phyloP scores from a whole-genome alignment of 2,888 invertebrate genomes.

The Mycalesis mineus region DNA sequence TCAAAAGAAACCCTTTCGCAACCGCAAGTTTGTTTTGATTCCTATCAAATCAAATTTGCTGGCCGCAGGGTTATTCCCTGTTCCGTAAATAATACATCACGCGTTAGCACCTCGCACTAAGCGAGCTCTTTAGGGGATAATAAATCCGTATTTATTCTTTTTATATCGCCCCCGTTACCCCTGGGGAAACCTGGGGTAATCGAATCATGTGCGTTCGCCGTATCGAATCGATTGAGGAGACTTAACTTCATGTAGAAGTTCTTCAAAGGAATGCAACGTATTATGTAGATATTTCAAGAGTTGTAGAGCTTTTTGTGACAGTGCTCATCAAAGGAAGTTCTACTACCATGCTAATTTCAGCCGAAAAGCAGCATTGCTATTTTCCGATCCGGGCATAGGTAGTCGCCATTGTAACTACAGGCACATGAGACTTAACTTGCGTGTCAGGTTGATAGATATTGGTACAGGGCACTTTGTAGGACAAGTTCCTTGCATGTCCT shows the following conservation, averaged over 20 bases:
- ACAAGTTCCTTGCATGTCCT: no score
- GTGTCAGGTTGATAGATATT: no score
- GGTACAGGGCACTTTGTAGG: no score
- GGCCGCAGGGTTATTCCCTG: constrained; percentile 50
- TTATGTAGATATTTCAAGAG: no score
- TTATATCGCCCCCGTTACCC: constrained; percentile 62
- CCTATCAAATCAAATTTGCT: constrained; percentile 64
- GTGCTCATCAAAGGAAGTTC: no score
- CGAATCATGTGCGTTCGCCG: constrained; percentile 64
- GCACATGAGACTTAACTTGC: no score
- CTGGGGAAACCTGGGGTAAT: constrained; percentile 62
- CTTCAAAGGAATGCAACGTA: background rate
- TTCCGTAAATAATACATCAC: constrained; percentile 68
- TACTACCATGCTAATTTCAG: no score
- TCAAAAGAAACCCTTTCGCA: constrained; percentile 41
- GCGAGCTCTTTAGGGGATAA: constrained; percentile 71
- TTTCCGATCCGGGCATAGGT: no score
- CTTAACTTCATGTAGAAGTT: constrained; percentile 20
- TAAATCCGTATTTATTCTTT: constrained; percentile 78
- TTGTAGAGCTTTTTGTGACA: no score
- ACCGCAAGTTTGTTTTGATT: constrained; percentile 62
- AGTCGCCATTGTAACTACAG: no score
- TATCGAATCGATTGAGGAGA: constrained; percentile 59
- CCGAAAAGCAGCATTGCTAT: no score
- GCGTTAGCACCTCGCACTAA: constrained; percentile 72